Conservation (phyloP, 2,113 vertebrate species). For the Rhegmatorhina hoffmannsi region DNA sequence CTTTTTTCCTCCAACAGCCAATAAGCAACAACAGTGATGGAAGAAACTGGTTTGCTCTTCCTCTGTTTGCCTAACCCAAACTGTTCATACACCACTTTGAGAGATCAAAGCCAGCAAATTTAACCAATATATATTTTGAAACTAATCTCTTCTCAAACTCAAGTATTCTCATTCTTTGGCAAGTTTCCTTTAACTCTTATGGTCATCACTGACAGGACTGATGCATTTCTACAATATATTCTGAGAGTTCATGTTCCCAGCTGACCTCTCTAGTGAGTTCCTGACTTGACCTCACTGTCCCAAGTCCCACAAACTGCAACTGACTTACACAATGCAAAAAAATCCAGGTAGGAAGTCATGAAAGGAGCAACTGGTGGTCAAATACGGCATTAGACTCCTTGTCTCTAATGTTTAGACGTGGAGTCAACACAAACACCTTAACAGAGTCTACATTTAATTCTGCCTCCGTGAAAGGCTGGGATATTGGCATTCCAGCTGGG, state of each 20-base stretch:
- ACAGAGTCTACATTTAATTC: accelerated
- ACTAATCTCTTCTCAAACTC: background rate
- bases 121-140: background rate
- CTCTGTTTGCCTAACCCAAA: background rate
- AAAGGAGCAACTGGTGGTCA: background rate
- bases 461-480: background rate
- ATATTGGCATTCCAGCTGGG: background rate
- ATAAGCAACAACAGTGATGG: accelerated
- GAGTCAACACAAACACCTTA: background rate
- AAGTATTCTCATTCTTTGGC: background rate
- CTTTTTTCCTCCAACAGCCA: background rate
- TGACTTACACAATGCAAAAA: background rate
- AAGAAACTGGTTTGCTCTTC: background rate
- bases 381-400: background rate
- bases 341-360: background rate
- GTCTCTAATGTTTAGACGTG: accelerated
- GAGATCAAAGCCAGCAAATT: background rate
- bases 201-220: accelerated
- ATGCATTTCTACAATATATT: background rate
- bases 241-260: background rate
- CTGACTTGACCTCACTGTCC: background rate
- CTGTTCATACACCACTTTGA: background rate
- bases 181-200: background rate
- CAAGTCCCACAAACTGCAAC: background rate
- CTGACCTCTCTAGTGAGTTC: background rate